Evolutionary conservation across 2,888 invertebrate genomes (phyloP).

Genomic region (Carterocephalus palaemon): DNA sequence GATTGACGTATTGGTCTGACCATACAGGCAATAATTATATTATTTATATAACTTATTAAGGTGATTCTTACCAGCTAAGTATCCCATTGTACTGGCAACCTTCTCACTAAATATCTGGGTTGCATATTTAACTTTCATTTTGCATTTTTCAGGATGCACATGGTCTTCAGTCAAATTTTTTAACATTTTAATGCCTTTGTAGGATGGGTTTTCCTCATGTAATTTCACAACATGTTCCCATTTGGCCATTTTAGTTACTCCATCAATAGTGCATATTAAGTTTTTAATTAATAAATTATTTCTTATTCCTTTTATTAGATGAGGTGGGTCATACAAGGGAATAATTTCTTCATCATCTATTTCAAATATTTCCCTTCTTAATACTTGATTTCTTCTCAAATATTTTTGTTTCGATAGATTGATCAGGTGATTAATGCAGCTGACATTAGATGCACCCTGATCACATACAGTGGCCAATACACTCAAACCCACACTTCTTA

Average conservation of each 20-base stretch:
- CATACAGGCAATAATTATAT: background rate
- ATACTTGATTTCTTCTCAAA: background rate
- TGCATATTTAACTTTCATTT: constrained; percentile 6
- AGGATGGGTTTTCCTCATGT: background rate
- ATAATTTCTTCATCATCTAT: background rate
- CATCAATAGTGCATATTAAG: background rate
- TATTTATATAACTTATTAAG: background rate
- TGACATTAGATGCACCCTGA: constrained; percentile 26
- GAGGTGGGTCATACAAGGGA: background rate
- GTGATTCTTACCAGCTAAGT: constrained; percentile 9
- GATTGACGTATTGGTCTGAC: background rate
- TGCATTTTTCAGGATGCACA: constrained; percentile 1
- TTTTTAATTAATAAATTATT: background rate
- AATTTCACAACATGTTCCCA: constrained; percentile 1
- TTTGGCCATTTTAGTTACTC: background rate
- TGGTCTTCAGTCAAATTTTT: background rate
- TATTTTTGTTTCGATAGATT: background rate
- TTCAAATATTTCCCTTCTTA: background rate
- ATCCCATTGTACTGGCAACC: constrained; percentile 10
- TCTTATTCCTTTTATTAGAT: background rate
- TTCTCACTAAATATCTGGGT: constrained; percentile 9
- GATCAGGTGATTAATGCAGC: no score
- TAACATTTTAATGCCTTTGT: background rate
- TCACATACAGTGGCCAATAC: constrained; percentile 27
- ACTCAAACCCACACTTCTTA: constrained; percentile 5